A percentile compares a stretch with the other conserved stretches of the same genome.
Evolutionary conservation across 2,888 invertebrate species (phyloP).

Genomic region (Alloscopus bannaensis): DNA sequence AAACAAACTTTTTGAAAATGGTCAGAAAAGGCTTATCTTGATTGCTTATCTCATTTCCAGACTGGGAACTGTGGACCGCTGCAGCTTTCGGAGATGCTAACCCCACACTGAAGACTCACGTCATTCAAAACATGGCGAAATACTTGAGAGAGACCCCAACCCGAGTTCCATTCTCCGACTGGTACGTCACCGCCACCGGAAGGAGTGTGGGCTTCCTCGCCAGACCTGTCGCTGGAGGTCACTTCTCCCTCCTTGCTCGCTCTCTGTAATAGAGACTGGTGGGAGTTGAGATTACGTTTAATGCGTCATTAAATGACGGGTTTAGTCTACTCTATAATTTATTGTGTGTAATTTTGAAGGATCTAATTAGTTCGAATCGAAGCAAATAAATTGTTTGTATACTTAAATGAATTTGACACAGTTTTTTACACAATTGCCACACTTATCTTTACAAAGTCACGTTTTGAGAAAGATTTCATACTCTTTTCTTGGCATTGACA

Average conservation of each 20-base stretch:
- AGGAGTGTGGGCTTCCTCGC: conserved; percentile 56
- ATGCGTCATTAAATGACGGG: too few species aligned
- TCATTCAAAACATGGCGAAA: conserved; percentile 47
- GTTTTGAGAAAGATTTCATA: too few species aligned
- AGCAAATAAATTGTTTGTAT: too few species aligned
- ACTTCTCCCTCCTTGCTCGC: conserved; percentile 66
- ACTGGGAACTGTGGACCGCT: conserved; percentile 72
- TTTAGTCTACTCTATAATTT: too few species aligned
- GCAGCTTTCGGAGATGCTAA: conserved; percentile 67
- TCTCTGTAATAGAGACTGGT: too few species aligned
- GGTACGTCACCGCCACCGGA: conserved; percentile 67
- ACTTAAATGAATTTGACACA: too few species aligned
- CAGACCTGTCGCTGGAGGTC: conserved; percentile 69
- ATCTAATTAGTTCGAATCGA: too few species aligned
- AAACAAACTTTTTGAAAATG: neutral
- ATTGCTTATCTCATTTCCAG: conserved; percentile 48
- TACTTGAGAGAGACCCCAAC: conserved; percentile 55
- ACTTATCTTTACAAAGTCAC: too few species aligned
- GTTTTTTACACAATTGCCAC: too few species aligned
- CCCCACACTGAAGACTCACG: conserved; percentile 42
- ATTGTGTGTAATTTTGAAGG: conserved; percentile 8
- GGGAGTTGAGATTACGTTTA: too few species aligned
- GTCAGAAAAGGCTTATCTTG: conserved; percentile 6
- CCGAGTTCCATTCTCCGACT: conserved; percentile 68
- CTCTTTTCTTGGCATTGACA: too few species aligned